Conservation (phyloP, 35 echinoderm and acorn worm species). For the Stichopus chloronotus region DNA sequence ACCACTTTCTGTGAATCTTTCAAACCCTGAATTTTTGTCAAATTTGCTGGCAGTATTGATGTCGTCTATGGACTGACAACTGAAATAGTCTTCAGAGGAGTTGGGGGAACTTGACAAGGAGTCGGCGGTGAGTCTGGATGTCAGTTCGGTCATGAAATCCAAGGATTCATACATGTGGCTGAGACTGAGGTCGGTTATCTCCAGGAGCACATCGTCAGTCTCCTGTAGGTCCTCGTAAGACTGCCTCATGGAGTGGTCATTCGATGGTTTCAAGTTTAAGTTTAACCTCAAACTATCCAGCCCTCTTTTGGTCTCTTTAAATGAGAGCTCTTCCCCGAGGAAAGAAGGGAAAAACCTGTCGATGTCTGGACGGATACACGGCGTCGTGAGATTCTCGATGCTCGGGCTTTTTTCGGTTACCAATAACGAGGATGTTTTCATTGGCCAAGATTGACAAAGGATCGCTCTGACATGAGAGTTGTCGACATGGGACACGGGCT, state of each 20-base stretch:
- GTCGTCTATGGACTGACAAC: constrained; percentile 37
- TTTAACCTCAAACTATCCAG: constrained; percentile 51
- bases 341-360: constrained; percentile 58
- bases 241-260: not conserved
- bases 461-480: constrained; percentile 37
- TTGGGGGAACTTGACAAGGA: constrained; percentile 46
- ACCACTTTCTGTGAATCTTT: not conserved
- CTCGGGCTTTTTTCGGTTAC: constrained; percentile 44
- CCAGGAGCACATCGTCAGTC: constrained; percentile 67
- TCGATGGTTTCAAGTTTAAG: constrained; percentile 26
- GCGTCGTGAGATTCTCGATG: constrained; percentile 44
- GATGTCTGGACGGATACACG: constrained; percentile 34
- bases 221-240: not conserved
- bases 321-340: constrained; percentile 42
- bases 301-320: constrained; percentile 50
- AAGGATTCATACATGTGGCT: constrained; percentile 92
- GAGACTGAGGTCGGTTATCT: constrained; percentile 85
- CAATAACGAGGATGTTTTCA: constrained; percentile 5
- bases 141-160: constrained; percentile 87
- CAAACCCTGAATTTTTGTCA: not conserved
- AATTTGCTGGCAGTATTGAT: constrained; percentile 58
- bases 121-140: constrained; percentile 10
- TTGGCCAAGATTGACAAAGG: constrained; percentile 58
- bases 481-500: not conserved
- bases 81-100: constrained; percentile 49